Base-by-base conservation (phyloP, 2,888 invertebrate species). In the Andrena minutula region DNA sequence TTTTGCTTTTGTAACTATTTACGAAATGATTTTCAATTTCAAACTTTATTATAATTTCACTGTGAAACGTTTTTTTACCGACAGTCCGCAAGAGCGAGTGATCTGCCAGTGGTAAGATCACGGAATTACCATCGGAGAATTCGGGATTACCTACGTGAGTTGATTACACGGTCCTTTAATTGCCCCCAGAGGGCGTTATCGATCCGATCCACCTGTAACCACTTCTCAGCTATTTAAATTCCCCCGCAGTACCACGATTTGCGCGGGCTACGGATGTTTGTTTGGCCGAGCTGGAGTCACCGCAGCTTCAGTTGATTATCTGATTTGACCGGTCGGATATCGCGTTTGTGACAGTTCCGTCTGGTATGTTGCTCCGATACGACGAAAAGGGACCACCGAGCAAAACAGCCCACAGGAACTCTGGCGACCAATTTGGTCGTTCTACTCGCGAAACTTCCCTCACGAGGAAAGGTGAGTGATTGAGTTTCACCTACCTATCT, bases 211-310 rank as follows among this genome's bases (percentile, higher is more conserved):
- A 56, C 10, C 56, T 53, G 20, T 53, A 23, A 12, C 10, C 23
- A 12, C 26, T 26, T 23, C 56, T 23, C 56, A 12, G 10, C 23
- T 26, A 23, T 56, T 56, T 56, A 8, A 20, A 26, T 12, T 56
- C 12, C 26, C 51, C 23, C 26, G 10, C 56, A 51, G 35, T 63
- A 63, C 28, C 26, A 61, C 26, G 49, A 65, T 75, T 80, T 79
- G 47, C 79, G 80, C 79, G 79, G 79, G 73, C 28, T 49, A 8
- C n/a, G 20, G 23, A 47, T n/a, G 58, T 77, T 61, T 51, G 66
- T 47, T 56, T 56, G 47, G 6, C 20, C 28, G 28, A 53, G 12
- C 35, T 28, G 16, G 10, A 61, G n/a, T 53, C 8, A 73, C 51
- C 47, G 32, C 41, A 49, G 6, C 8, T 28, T 4, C n/a, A n/a